These are phyloP conservation scores for Podarcis siculus DNA, from an alignment of 2,797 vertebrate species.

Conservation along the genomic window DNA sequence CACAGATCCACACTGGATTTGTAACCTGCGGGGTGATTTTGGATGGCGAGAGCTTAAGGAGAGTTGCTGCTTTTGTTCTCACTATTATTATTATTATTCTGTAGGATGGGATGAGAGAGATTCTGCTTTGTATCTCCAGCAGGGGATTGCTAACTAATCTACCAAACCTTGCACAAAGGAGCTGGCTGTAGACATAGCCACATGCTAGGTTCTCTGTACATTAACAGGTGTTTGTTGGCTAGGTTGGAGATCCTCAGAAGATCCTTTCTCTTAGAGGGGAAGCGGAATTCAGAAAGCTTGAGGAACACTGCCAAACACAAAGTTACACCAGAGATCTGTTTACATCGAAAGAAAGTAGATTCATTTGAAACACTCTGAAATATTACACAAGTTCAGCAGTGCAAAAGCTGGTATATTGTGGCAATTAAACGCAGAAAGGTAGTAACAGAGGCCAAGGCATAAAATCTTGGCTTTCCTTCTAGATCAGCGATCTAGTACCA, in stretches of 20 bases:
- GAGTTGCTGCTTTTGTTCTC: neutral
- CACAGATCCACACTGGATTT: neutral
- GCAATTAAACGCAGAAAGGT: neutral
- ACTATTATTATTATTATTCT: neutral
- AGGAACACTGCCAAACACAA: neutral
- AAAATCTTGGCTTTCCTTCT: neutral
- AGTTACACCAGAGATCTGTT: neutral
- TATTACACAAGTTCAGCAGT: neutral
- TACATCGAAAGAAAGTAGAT: neutral
- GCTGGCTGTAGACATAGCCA: neutral
- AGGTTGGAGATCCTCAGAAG: neutral
- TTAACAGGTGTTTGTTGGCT: neutral
- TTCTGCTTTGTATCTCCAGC: neutral
- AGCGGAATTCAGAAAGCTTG: neutral
- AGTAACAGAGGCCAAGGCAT: neutral
- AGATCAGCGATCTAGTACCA: neutral
- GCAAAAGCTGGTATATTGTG: neutral
- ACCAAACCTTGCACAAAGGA: neutral
- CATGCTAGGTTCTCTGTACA: neutral
- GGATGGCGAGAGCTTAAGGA: neutral
- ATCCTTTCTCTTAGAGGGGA: too few species aligned
- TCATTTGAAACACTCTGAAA: neutral
- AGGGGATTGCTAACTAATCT: neutral
- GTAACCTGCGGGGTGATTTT: neutral
- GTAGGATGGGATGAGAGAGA: neutral